A percentile compares a stretch with the other conserved stretches of the same genome.
Evolutionary conservation across 2,888 invertebrate genomes (phyloP).

Genomic region (Volucella inflata): DNA sequence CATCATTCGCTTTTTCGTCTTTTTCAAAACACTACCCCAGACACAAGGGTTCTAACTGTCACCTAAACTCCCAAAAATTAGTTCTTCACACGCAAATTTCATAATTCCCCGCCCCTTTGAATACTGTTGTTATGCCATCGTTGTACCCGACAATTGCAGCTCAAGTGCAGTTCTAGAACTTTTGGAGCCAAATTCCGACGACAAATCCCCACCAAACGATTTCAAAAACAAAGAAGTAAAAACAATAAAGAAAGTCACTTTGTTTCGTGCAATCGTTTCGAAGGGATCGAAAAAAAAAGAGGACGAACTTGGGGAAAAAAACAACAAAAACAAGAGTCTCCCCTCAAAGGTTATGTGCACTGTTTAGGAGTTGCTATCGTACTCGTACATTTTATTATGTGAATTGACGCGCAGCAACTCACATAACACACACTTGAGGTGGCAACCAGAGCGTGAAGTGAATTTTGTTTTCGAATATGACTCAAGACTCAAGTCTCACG

Average conservation of each 20-base stretch:
- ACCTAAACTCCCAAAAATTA: slow-evolving; percentile 39
- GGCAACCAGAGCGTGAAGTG: slow-evolving; percentile 46
- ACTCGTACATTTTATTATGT: slow-evolving; percentile 43
- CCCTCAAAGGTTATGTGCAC: background rate
- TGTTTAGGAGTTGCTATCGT: slow-evolving; percentile 2
- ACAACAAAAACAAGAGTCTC: slow-evolving; percentile 12
- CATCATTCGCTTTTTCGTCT: slow-evolving; percentile 4
- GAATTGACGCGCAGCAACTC: slow-evolving; percentile 41
- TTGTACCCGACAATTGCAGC: slow-evolving; percentile 56
- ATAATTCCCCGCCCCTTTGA: slow-evolving; percentile 28
- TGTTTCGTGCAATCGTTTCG: slow-evolving; percentile 39
- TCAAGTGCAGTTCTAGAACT: slow-evolving; percentile 56
- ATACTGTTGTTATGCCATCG: slow-evolving; percentile 32
- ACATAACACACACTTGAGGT: slow-evolving; percentile 48
- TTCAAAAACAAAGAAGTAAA: background rate
- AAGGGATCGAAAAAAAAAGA: slow-evolving; percentile 37
- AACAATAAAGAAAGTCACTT: slow-evolving; percentile 27
- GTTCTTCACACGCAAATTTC: slow-evolving; percentile 61
- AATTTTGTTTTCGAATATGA: slow-evolving; percentile 6
- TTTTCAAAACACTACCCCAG: slow-evolving; percentile 19
- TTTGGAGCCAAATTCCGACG: background rate
- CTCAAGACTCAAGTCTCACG: background rate
- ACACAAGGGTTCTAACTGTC: slow-evolving; percentile 28
- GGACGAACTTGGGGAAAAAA: slow-evolving; percentile 9
- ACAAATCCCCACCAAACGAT: slow-evolving; percentile 7